A percentile compares a stretch with the other conserved stretches of the same genome.
phyloP scores from a whole-genome alignment of 2,888 invertebrate genomes.

The Synanthedon tipuliformis region DNA sequence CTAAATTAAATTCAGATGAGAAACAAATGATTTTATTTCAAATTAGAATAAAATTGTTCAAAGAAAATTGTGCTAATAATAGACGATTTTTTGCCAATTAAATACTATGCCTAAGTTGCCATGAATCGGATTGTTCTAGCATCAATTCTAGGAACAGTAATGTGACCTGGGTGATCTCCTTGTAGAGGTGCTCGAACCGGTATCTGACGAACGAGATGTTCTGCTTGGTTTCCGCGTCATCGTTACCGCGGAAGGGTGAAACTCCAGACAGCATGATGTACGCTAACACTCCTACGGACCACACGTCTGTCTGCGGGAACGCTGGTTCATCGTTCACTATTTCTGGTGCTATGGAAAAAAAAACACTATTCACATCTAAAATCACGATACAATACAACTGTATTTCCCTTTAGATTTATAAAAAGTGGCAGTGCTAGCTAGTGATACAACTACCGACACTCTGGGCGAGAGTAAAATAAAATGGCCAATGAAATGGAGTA shows the following conservation, averaged over 20 bases:
- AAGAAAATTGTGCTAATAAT: neutral
- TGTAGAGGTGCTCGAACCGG: constrained; percentile 93
- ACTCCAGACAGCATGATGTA: constrained; percentile 94
- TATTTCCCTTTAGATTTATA: too few species aligned
- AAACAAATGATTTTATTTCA: neutral
- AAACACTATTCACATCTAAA: too few species aligned
- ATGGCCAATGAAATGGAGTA: too few species aligned
- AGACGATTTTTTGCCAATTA: too few species aligned
- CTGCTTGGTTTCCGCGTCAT: constrained; percentile 86
- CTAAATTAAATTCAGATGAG: neutral
- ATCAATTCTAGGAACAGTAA: too few species aligned
- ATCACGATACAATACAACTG: too few species aligned
- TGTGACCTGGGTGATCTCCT: constrained; percentile 85
- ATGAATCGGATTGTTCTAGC: too few species aligned
- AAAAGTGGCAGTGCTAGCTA: too few species aligned
- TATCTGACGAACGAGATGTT: constrained; percentile 92
- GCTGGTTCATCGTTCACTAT: constrained; percentile 88
- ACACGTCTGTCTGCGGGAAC: constrained; percentile 92
- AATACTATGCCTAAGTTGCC: too few species aligned
- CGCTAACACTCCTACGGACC: constrained; percentile 92
- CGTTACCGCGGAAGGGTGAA: constrained; percentile 88
- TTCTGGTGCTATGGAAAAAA: constrained; percentile 78
- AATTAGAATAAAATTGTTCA: neutral
- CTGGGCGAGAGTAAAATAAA: too few species aligned
- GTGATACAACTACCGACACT: too few species aligned